Evolutionary conservation across 2,113 vertebrate species (phyloP).

Genomic region (Crypturellus undulatus): DNA sequence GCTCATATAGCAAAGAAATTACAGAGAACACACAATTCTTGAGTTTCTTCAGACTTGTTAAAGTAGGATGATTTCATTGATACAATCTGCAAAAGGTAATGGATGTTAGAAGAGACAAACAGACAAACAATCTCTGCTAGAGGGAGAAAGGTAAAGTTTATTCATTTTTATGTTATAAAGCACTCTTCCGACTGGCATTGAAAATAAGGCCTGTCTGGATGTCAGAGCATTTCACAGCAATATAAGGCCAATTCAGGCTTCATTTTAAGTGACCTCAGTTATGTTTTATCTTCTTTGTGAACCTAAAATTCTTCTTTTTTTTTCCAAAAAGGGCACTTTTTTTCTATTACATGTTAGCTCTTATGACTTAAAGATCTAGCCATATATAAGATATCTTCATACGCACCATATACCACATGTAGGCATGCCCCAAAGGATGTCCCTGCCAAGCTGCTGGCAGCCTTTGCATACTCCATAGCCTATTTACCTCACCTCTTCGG

Average conservation of each 20-base stretch:
- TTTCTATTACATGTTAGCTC: neutral
- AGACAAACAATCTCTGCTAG: neutral
- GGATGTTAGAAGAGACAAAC: neutral
- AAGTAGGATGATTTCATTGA: neutral
- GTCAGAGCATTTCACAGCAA: neutral
- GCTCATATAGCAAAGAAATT: neutral
- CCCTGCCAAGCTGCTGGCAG: neutral
- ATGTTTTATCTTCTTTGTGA: neutral
- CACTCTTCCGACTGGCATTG: neutral
- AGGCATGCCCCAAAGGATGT: neutral
- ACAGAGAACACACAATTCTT: neutral
- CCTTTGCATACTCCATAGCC: neutral
- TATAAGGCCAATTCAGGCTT: neutral
- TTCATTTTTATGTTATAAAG: neutral
- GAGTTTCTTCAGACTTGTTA: neutral
- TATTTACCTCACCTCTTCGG: neutral
- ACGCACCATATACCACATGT: rapidly evolving
- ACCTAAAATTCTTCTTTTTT: neutral
- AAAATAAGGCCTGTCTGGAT: neutral
- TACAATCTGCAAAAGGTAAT: neutral
- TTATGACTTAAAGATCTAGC: neutral
- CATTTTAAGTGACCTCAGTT: neutral
- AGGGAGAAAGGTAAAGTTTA: neutral
- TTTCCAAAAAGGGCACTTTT: neutral
- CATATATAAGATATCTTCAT: rapidly evolving